Evolutionary conservation across 2,888 invertebrate species (phyloP).

Genomic region (Sarcophaga carnaria): DNA sequence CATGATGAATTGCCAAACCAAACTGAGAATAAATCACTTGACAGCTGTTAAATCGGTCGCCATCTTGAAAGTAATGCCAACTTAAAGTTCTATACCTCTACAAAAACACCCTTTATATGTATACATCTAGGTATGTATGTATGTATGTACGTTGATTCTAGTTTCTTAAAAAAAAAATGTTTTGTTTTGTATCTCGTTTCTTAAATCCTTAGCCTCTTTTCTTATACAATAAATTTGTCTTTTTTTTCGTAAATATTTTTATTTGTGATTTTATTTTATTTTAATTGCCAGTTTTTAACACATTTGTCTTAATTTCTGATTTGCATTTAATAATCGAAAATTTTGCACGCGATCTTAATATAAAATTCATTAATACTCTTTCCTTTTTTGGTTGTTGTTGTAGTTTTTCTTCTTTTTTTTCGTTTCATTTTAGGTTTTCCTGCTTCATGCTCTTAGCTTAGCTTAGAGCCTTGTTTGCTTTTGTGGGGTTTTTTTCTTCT

Average conservation of each 20-base stretch:
- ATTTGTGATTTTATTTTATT: slow-evolving; percentile 48
- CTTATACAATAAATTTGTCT: background rate
- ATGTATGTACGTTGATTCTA: no score
- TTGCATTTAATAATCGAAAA: slow-evolving; percentile 69
- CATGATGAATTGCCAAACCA: no score
- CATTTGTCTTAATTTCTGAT: slow-evolving; percentile 70
- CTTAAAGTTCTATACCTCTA: no score
- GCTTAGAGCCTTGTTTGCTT: slow-evolving; percentile 48
- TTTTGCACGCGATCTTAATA: slow-evolving; percentile 69
- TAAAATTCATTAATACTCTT: slow-evolving; percentile 66
- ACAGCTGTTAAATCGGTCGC: no score
- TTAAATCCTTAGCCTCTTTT: no score
- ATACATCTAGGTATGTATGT: no score
- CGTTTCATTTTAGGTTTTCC: slow-evolving; percentile 23
- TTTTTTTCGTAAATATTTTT: background rate
- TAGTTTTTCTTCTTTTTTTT: background rate
- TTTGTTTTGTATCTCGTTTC: no score
- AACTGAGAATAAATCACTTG: no score
- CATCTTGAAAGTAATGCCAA: no score
- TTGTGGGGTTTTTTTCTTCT: background rate
- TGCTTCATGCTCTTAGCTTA: background rate
- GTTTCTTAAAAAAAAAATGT: no score
- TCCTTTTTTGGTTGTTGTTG: background rate
- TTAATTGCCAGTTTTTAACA: slow-evolving; percentile 70
- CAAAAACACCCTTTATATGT: no score